Base-by-base conservation (phyloP, 2,888 invertebrate species). In the Hydropsyche betteni region DNA sequence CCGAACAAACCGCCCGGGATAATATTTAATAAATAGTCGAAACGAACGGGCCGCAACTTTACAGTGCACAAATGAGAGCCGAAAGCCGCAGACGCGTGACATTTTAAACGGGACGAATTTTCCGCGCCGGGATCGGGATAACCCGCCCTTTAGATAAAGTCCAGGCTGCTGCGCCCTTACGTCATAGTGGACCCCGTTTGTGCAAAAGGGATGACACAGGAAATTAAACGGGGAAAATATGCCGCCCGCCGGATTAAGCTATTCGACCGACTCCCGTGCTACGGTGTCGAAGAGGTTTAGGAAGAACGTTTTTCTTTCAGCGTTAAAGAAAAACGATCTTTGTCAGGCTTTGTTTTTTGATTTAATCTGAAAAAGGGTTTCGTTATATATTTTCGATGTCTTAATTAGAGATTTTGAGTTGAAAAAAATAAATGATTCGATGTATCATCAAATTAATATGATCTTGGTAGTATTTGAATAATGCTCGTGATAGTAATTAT, bases 171-270 rank as follows among this genome's bases (percentile, higher is more conserved):
- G 44, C 64, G 53, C 24, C n/a, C 24, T 51, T 70, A 70, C 33
- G 34, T 70, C 70, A 70, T 51, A 51, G 14, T 51, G 38, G 24
- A 24, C 24, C 6, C 12, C 10, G 70, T 33, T 33, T 33, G 36
- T 53, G 24, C 70, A 53, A 70, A 69, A 51, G 53, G 53, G 70
- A 50, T 51, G 70, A 70, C 70, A 70, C 70, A 70, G 70, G 70
- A 70, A 70, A 70, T 70, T 70, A 70, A 70, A 70, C 70, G 70
- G 53, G 69, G 53, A 70, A 70, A 70, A 70, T 53, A 70, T 70
- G 70, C 70, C 52, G 33, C 12, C 55, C n/a, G 55, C 10, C 12
- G 33, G 64, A 44, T 44, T 16, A 16, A 55, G n/a, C 36, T 33
- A 12, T 64, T 5, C 7, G 12, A 64, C 12, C 34, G 34, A 36